These are phyloP conservation scores for Athalia cordata DNA, from an alignment of 2,888 invertebrate species.

Conservation along the genomic window DNA sequence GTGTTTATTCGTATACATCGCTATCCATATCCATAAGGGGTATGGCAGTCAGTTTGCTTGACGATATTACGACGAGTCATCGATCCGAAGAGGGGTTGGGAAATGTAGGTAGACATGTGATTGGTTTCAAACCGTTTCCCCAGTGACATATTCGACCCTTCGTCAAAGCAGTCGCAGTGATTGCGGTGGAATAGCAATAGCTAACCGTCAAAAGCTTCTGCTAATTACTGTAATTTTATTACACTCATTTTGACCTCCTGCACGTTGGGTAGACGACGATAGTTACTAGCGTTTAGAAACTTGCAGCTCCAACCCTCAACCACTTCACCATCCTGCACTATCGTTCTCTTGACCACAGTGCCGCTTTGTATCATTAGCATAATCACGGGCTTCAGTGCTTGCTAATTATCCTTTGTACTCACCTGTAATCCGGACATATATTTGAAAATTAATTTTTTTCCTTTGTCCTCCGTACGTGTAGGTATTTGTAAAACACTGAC, in stretches of 20 bases:
- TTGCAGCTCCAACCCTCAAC: neutral
- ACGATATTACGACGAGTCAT: slow-evolving; percentile 17
- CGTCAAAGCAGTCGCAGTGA: slow-evolving; percentile 32
- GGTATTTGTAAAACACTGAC: too few relatives aligned
- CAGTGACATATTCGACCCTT: slow-evolving; percentile 1
- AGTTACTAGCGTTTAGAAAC: neutral
- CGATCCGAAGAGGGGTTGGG: neutral
- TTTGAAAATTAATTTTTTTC: too few relatives aligned
- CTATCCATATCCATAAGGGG: neutral
- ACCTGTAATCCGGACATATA: too few relatives aligned
- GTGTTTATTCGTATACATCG: neutral
- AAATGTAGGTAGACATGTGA: slow-evolving; percentile 3
- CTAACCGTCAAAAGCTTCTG: slow-evolving; percentile 24
- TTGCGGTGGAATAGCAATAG: slow-evolving; percentile 13
- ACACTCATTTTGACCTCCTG: neutral
- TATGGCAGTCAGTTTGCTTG: neutral
- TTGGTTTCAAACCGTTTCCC: slow-evolving; percentile 39
- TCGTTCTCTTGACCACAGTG: neutral
- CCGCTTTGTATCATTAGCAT: neutral
- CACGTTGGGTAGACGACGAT: neutral
- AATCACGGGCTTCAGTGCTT: neutral
- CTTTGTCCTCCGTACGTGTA: too few relatives aligned
- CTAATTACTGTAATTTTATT: slow-evolving; percentile 28
- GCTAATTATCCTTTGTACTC: neutral
- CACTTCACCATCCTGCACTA: neutral